Evolutionary conservation across 1,140 invertebrate genomes (phyloP).

Genomic region (Octopus bimaculoides): DNA sequence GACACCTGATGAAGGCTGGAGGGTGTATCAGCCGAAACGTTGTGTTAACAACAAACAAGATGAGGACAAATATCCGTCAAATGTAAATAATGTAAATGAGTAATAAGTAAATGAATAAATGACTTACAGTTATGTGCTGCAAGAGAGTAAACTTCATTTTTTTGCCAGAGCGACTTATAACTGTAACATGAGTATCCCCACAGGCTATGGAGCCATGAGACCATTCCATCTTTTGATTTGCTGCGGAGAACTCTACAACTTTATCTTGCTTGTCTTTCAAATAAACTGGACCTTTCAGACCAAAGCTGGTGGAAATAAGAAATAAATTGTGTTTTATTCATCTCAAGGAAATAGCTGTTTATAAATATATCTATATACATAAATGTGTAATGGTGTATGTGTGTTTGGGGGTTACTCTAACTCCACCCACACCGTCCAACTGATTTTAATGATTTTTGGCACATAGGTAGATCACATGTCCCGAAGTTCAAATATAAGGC

Average conservation of each 20-base stretch:
- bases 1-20: no score
- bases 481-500: no score
- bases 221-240: slow-evolving; percentile 29
- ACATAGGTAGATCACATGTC: no score
- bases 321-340: not conserved
- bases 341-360: not conserved
- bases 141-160: slow-evolving; percentile 36
- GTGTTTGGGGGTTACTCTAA: no score
- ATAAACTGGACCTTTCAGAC: slow-evolving; percentile 53
- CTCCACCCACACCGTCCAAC: no score
- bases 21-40: no score
- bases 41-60: no score
- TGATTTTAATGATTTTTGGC: no score
- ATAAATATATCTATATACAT: no score
- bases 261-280: slow-evolving; percentile 46
- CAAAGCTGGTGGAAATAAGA: slow-evolving; percentile 39
- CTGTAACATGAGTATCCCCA: slow-evolving; percentile 27
- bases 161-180: slow-evolving; percentile 29
- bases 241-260: slow-evolving; percentile 34
- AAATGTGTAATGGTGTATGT: no score
- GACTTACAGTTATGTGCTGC: slow-evolving; percentile 44
- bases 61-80: no score
- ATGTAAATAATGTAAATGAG: no score
- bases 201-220: slow-evolving; percentile 31
- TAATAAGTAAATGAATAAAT: not conserved